Base-by-base conservation (phyloP, 2,797 vertebrate genomes). In the Coregonus suidteri region DNA sequence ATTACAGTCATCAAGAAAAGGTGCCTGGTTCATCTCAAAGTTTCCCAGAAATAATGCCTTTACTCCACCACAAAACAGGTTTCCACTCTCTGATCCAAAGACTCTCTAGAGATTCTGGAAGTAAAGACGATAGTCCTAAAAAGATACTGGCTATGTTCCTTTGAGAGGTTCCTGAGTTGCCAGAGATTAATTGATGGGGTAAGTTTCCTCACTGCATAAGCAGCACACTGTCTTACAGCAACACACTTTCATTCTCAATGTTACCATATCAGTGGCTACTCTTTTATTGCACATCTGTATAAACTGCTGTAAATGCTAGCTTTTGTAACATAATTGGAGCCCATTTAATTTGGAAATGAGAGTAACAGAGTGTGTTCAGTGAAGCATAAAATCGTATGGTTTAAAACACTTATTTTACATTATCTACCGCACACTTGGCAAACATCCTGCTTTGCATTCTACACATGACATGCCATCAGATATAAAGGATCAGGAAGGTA, bases 41-140 rank as follows among this genome's bases (percentile, higher is more conserved):
- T 73, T 34, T 56, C 77, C 87, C 86, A 89, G 84, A 85, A 90
- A 92, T 87, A 71, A 84, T 86, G 87, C 82, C 79, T 90, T 89
- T 75, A 52, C 68, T 62, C 31, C 6, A 34, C 14, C 13, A n/a
- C 53, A 65, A 65, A 64, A 64, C 13, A 37, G 56, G 54, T 52
- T 59, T 51, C 69, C 66, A 13, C 25, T 65, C 37, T 72, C 15
- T 34, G 20, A 20, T 20, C 53, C 53, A n/a, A 56, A 56, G 18
- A 5, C 41, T 47, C 54, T 56, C 4, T 11, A 62, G 7, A 25
- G n/a, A n/a, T n/a, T n/a, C n/a, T n/a, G n/a, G n/a, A n/a, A n/a
- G n/a, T n/a, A n/a, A n/a, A n/a, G n/a, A n/a, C n/a, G n/a, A n/a
- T n/a, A n/a, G n/a, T n/a, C n/a, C n/a, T n/a, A n/a, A n/a, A n/a